A percentile compares a stretch with the other conserved stretches of the same genome.
Conservation (phyloP, 1,140 invertebrate genomes). For the Paraescarpia echinospica region DNA sequence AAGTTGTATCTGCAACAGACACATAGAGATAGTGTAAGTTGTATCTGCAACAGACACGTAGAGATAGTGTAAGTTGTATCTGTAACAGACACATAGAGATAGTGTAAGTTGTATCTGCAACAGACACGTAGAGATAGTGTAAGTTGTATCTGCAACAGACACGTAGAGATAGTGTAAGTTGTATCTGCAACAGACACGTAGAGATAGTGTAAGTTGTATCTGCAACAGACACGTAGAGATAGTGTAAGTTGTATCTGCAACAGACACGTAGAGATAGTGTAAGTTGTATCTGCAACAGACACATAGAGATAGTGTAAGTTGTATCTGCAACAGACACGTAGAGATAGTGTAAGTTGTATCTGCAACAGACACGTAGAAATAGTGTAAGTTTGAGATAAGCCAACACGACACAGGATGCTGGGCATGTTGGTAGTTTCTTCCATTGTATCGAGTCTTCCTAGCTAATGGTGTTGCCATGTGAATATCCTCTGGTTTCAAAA, state of each 20-base stretch:
- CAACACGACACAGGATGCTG: neutral
- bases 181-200: conserved; percentile 69
- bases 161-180: conserved; percentile 75
- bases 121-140: conserved; percentile 23
- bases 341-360: conserved; percentile 89
- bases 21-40: no score
- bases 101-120: conserved; percentile 83
- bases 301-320: conserved; percentile 75
- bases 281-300: conserved; percentile 80
- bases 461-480: neutral
- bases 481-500: no score
- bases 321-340: conserved; percentile 69
- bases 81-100: no score
- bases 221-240: conserved; percentile 60
- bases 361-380: conserved; percentile 59
- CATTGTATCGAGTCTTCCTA: neutral
- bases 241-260: conserved; percentile 89
- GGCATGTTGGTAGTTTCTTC: neutral
- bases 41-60: no score
- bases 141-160: conserved; percentile 80
- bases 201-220: conserved; percentile 89
- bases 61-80: no score
- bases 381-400: neutral
- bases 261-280: conserved; percentile 23
- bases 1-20: no score